Evolutionary conservation across 1,140 invertebrate genomes (phyloP).

Genomic region (Caenorhabditis inopinata): DNA sequence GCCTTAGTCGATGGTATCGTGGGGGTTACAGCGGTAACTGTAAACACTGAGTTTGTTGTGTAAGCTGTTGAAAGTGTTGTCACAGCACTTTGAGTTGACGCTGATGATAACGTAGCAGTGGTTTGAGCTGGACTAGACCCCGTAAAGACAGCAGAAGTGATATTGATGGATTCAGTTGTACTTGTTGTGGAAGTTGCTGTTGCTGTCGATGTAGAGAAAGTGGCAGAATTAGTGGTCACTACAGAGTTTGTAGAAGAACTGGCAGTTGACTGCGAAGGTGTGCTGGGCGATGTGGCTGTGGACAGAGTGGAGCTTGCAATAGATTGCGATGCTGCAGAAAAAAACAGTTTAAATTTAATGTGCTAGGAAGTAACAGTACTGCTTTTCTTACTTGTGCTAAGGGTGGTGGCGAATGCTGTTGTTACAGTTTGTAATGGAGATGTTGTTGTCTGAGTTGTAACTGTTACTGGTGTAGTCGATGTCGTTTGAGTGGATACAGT

Average conservation of each 20-base stretch:
- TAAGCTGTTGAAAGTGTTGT: too few species aligned
- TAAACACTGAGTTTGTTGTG: too few species aligned
- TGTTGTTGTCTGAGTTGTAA: not conserved
- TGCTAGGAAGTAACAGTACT: too few species aligned
- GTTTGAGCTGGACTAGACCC: too few species aligned
- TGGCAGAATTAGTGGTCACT: slow-evolving; percentile 8
- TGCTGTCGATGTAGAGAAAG: not conserved
- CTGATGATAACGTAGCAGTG: too few species aligned
- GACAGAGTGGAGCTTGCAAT: not conserved
- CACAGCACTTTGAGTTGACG: too few species aligned
- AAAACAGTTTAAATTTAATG: too few species aligned
- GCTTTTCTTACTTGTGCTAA: slow-evolving; percentile 12
- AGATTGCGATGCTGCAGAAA: too few species aligned
- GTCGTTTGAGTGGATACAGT: not conserved
- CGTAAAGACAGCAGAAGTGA: too few species aligned
- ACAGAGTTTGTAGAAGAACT: not conserved
- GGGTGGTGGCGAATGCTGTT: not conserved
- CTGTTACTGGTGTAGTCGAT: not conserved
- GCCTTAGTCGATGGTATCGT: too few species aligned
- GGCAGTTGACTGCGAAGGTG: not conserved
- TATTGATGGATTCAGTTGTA: too few species aligned
- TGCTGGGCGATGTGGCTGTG: not conserved
- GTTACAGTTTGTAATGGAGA: not conserved
- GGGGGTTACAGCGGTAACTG: too few species aligned
- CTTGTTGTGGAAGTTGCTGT: not conserved